phyloP scores from a whole-genome alignment of 2,888 invertebrate genomes.

The Blomia tropicalis region DNA sequence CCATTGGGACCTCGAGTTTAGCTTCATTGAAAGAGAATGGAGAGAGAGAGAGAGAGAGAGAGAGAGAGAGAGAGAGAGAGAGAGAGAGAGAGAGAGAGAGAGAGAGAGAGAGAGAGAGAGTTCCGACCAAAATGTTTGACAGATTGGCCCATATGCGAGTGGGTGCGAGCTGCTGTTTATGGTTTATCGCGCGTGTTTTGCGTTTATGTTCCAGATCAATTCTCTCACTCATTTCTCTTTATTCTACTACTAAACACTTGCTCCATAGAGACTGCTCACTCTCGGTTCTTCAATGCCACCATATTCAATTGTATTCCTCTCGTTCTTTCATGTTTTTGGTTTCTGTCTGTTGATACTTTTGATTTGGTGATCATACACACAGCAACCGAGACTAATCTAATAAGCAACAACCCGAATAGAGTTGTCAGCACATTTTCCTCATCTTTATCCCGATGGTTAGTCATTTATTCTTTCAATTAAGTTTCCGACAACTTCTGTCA shows the following conservation, averaged over 20 bases:
- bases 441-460: neutral
- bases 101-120: too few species aligned
- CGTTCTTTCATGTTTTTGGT: neutral
- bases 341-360: neutral
- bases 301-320: neutral
- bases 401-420: neutral
- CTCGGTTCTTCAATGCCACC: neutral
- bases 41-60: too few species aligned
- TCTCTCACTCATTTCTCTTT: neutral
- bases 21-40: too few species aligned
- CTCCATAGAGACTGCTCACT: neutral
- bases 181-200: too few species aligned
- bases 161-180: neutral
- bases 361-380: too few species aligned
- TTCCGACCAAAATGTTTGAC: conserved; percentile 4
- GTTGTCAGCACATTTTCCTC: conserved; percentile 1
- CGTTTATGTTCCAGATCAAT: neutral
- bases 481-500: too few species aligned
- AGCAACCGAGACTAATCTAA: conserved; percentile 1
- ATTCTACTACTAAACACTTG: neutral
- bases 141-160: neutral
- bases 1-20: too few species aligned
- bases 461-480: neutral
- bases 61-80: too few species aligned
- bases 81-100: too few species aligned